A percentile compares a stretch with the other conserved stretches of the same genome.
Conservation (phyloP, 2,797 vertebrate species). For the Ispidina lecontei region DNA sequence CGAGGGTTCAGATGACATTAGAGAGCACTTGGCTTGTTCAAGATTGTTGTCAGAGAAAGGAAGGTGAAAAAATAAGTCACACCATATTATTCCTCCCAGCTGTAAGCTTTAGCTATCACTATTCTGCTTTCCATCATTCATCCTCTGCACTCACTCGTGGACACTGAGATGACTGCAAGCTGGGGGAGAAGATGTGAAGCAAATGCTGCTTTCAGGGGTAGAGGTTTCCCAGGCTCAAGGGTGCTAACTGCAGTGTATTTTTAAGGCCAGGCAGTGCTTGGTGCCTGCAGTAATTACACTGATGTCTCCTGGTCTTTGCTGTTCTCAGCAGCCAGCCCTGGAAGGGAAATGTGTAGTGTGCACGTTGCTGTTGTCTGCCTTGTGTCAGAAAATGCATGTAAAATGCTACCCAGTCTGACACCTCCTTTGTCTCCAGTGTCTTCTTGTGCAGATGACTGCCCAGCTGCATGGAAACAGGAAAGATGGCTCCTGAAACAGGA, state of each 20-base stretch:
- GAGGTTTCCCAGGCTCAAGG: background rate
- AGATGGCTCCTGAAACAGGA: background rate
- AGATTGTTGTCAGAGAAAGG: background rate
- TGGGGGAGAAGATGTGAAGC: background rate
- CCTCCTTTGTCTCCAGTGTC: slow-evolving; percentile 62
- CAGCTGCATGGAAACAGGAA: slow-evolving; percentile 18
- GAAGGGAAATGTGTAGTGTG: slow-evolving; percentile 26
- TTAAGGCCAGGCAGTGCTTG: background rate
- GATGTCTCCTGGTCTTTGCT: background rate
- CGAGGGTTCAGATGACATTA: background rate
- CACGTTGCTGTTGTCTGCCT: slow-evolving; percentile 63
- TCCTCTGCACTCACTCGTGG: background rate
- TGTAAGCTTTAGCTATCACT: background rate
- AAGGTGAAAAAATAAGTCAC: background rate
- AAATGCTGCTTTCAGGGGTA: background rate
- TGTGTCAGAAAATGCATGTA: slow-evolving; percentile 56
- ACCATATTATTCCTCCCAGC: background rate
- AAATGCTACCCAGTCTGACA: slow-evolving; percentile 59
- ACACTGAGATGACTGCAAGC: background rate
- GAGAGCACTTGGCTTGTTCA: background rate
- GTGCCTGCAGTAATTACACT: background rate
- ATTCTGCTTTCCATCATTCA: background rate
- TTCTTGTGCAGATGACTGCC: slow-evolving; percentile 33
- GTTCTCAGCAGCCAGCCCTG: background rate
- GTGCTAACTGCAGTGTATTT: background rate